Evolutionary conservation across 2,797 vertebrate genomes (phyloP).

Genomic region (Hemitrygon akajei): DNA sequence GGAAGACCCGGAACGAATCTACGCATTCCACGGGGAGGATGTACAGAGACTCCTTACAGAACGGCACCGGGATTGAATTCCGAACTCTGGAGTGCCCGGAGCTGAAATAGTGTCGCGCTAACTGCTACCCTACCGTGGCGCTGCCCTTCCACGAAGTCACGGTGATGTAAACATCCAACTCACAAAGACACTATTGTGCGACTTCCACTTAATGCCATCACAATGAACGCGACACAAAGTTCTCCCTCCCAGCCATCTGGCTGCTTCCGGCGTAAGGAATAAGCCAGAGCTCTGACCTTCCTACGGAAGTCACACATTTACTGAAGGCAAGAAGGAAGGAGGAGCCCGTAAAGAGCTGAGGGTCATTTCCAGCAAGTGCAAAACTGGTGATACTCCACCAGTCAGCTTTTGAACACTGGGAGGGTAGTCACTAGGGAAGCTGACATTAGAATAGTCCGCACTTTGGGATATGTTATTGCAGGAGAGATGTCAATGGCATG

Average conservation of each 20-base stretch:
- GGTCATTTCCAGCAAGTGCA: neutral
- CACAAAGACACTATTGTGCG: neutral
- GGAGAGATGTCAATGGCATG: neutral
- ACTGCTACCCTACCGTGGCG: too few relatives aligned
- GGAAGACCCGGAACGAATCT: too few relatives aligned
- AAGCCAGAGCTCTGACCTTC: neutral
- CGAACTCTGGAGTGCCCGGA: too few relatives aligned
- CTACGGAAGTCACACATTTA: neutral
- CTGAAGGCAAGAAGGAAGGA: neutral
- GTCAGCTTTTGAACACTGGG: neutral
- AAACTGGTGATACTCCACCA: neutral
- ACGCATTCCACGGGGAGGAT: too few relatives aligned
- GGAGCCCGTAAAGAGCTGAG: neutral
- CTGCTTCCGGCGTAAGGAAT: neutral
- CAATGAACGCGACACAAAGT: neutral
- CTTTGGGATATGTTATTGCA: neutral
- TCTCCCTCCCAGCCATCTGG: neutral
- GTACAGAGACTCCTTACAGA: too few relatives aligned
- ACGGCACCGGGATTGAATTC: too few relatives aligned
- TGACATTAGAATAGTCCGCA: neutral
- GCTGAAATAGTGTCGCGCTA: too few relatives aligned
- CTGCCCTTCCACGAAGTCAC: neutral
- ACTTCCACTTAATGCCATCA: neutral
- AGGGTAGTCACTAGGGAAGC: too few relatives aligned
- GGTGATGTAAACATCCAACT: neutral